phyloP scores from a whole-genome alignment of 2,888 invertebrate genomes.

The Cepaea hortensis region DNA sequence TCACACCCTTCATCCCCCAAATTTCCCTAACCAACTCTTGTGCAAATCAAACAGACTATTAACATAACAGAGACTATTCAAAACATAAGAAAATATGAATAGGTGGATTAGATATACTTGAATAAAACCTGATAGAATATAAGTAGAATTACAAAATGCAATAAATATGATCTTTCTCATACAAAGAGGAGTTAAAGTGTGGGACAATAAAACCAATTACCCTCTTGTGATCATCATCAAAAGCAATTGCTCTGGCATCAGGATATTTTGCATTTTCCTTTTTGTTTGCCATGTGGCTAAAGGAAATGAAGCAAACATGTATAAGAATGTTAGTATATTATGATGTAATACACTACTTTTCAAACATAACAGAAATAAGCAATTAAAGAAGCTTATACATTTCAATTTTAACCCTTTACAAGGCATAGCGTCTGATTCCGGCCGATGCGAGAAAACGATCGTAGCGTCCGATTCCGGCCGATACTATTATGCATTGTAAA shows the following conservation, averaged over 20 bases:
- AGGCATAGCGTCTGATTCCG: no score
- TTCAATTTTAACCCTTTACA: no score
- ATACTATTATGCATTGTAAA: no score
- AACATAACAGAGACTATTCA: no score
- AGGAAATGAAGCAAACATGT: neutral
- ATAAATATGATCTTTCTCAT: neutral
- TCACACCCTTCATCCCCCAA: no score
- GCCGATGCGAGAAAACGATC: no score
- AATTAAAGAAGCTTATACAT: neutral
- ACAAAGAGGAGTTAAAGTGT: neutral
- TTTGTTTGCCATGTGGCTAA: constrained; percentile 78
- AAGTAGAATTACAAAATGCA: neutral
- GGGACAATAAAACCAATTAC: constrained; percentile 48
- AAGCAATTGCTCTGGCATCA: constrained; percentile 92
- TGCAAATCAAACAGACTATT: no score
- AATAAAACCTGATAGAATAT: no score
- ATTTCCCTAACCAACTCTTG: no score
- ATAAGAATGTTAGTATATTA: neutral
- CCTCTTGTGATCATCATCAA: constrained; percentile 82
- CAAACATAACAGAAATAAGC: neutral
- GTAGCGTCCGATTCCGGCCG: no score
- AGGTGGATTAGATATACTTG: no score
- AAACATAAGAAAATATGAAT: no score
- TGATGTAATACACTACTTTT: neutral
- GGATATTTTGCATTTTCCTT: constrained; percentile 89